Base-by-base conservation (phyloP, 2,888 invertebrate genomes). In the Aphodius granarius region DNA sequence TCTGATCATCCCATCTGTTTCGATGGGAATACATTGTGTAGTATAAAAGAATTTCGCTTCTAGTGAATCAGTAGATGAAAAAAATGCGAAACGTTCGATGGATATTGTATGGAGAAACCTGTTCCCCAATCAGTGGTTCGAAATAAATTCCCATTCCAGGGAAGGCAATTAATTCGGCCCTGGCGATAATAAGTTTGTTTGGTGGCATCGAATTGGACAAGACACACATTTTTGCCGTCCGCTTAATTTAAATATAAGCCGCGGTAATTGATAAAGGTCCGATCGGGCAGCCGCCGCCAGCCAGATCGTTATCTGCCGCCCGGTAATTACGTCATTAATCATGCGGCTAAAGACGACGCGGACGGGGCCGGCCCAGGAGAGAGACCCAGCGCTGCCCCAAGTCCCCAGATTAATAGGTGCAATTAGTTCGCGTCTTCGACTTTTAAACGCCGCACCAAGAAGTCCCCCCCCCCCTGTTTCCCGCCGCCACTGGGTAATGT, bases 281-380 rank as follows among this genome's bases (percentile, higher is more conserved):
- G 43, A 63, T 72, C 63, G 65, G 72, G 62, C 66, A 74, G 64
- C 68, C 68, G 68, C 68, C 21, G 22, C 21, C 68, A 72, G 43
- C 64, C 76, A 78, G 80, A 80, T 80, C 78, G 79, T 80, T 80
- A 80, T 80, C 80, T 78, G 77, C 70, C 78, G 73, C 80, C 80
- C 77, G 79, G 81, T 82, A 82, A 82, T 82, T 82, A 82, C 82
- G 80, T 79, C 82, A 82, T 82, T 82, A 82, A 82, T 82, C 82
- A 82, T 80, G 20, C 70, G 72, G 72, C 74, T 73, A 77, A 79
- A 77, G 79, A 74, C 75, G 75, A 66, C 72, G 74, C 23, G 65
- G 73, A 22, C 71, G 23, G 22, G 68, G 72, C 21, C 5, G 22
- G 72, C 17, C 63, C 17, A 71, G 19, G 68, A 75, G 19, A 75